Conservation (phyloP, 2,888 invertebrate genomes). For the Hemistola chrysoprasaria region DNA sequence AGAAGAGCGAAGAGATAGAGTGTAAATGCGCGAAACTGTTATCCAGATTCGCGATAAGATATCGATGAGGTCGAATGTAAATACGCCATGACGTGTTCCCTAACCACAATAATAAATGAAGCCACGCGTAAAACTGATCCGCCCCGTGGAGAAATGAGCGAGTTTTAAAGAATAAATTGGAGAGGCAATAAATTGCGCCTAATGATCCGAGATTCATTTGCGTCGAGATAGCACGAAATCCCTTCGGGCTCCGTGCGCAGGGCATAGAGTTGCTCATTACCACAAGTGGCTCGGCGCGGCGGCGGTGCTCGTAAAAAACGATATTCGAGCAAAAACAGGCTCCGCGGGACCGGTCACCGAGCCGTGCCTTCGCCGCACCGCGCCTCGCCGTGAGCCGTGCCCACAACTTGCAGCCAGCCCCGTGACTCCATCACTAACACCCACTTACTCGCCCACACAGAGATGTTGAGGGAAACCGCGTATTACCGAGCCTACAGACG, state of each 20-base stretch:
- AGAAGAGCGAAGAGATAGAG: conserved; percentile 8
- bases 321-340: conserved; percentile 53
- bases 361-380: conserved; percentile 3
- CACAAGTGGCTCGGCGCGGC: conserved; percentile 24
- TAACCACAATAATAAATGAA: conserved; percentile 7
- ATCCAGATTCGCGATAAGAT: conserved; percentile 4
- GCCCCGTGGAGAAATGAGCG: conserved; percentile 7
- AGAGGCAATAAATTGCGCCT: conserved; percentile 16
- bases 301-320: conserved; percentile 46
- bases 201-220: conserved; percentile 28
- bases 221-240: conserved; percentile 27
- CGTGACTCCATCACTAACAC: conserved; percentile 40
- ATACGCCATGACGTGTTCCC: background rate
- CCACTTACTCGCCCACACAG: conserved; percentile 32
- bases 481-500: conserved; percentile 27
- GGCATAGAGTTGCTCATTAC: conserved; percentile 46
- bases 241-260: conserved; percentile 14
- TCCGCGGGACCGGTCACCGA: conserved; percentile 38
- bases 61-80: conserved; percentile 6
- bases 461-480: conserved; percentile 55
- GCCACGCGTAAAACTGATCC: conserved; percentile 4
- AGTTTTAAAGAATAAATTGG: conserved; percentile 24
- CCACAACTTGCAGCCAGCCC: background rate
- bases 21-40: conserved; percentile 5
- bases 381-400: conserved; percentile 10